These are phyloP conservation scores for Saguinus imperator DNA, from an alignment of 2,113 vertebrate species.

Conservation along the genomic window DNA sequence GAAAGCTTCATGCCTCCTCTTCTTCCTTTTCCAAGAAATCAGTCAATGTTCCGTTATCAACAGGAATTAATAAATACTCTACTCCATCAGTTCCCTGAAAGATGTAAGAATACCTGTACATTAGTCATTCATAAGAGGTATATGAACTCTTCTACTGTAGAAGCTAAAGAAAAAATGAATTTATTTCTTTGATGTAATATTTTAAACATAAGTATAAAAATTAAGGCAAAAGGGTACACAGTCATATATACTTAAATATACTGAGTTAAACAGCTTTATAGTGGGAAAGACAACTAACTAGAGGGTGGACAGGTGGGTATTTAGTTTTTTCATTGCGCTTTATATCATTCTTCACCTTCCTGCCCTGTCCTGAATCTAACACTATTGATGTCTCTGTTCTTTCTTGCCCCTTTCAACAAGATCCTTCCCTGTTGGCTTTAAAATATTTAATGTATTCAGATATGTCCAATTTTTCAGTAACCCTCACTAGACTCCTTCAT, in stretches of 20 bases:
- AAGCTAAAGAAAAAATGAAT: neutral
- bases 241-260: neutral
- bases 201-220: constrained; percentile 7
- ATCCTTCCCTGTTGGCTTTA: neutral
- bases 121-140: neutral
- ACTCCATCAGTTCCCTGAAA: constrained; percentile 94
- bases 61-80: constrained; percentile 93
- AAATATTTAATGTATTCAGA: neutral
- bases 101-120: neutral
- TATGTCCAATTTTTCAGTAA: neutral
- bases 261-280: neutral
- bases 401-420: neutral
- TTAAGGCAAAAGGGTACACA: neutral
- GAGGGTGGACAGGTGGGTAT: neutral
- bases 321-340: neutral
- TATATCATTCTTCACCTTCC: neutral
- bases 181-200: neutral
- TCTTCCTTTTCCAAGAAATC: constrained; percentile 94
- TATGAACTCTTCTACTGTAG: neutral
- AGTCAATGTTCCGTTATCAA: constrained; percentile 90
- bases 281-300: neutral
- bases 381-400: neutral
- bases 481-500: neutral
- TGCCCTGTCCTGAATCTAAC: neutral
- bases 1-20: constrained; percentile 79